Base-by-base conservation (phyloP, 2,888 invertebrate species). In the Onchidella celtica region DNA sequence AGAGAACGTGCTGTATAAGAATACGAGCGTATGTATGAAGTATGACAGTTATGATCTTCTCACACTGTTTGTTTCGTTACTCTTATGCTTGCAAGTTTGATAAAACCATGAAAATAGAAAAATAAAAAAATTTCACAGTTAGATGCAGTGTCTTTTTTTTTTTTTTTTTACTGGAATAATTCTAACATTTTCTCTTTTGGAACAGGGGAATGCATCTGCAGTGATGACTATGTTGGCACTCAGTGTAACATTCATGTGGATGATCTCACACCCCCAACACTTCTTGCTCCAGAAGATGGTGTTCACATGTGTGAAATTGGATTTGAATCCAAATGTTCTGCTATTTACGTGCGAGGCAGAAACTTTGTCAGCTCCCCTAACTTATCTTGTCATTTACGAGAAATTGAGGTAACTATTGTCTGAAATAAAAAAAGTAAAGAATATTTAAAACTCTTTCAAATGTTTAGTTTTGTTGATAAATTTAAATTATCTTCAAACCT, bases 131-230 rank as follows among this genome's bases (percentile, higher is more conserved):
- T n/a, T n/a, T n/a, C n/a, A n/a, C n/a, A n/a, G n/a, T n/a, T n/a
- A n/a, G n/a, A n/a, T 29, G 21, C 27, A 24, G 14, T 27, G 4
- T 65, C 65, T 29, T 14, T 29, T 3, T 21, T 24, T 59, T 59
- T n/a, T 17, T 59, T 4, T 59, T 66, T 55, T 69, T 3, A 40
- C 27, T 40, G 17, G 21, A 36, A 2, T 14, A 34, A 36, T 68
- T 29, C 68, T n/a, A 61, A 6, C 6, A 27, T 65, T 17, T 4
- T 59, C 29, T 55, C 40, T 21, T 24, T 40, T 40, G 29, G 6
- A 9, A 21, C 65, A 85, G 85, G 85, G 78, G 63, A 59, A 34
- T 85, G 85, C 34, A 55, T 34, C 29, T 85, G 85, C 61, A 61
- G 82, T 36, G 57, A 63, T 24, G 78, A 75, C 21, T 85, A 78